Evolutionary conservation across 1,140 invertebrate species (phyloP).

Genomic region (Homarus americanus): DNA sequence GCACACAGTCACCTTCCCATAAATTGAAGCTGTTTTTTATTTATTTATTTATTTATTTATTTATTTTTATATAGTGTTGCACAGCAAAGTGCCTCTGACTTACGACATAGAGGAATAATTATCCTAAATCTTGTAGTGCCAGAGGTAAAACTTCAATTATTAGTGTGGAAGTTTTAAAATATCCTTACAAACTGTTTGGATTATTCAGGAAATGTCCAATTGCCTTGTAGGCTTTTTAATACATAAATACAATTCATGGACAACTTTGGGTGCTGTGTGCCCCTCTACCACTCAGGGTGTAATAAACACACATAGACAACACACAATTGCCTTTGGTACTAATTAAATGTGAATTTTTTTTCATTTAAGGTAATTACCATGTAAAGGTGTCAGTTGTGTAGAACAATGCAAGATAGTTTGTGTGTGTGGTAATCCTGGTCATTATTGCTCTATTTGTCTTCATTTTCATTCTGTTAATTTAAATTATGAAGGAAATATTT

Average conservation of each 20-base stretch:
- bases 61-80: constrained; percentile 3
- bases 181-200: neutral
- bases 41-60: too few relatives aligned
- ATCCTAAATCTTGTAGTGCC: constrained; percentile 7
- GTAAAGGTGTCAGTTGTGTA: constrained; percentile 14
- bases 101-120: neutral
- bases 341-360: constrained; percentile 43
- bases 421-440: neutral
- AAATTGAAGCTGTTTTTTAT: constrained; percentile 8
- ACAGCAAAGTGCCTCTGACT: constrained; percentile 14
- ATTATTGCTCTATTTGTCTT: too few relatives aligned
- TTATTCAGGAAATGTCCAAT: constrained; percentile 11
- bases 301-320: constrained; percentile 65
- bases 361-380: constrained; percentile 7
- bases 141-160: constrained; percentile 2
- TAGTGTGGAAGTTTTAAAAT: too few relatives aligned
- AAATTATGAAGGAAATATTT: neutral
- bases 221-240: constrained; percentile 18
- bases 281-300: constrained; percentile 65
- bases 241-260: neutral
- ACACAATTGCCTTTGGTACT: constrained; percentile 64
- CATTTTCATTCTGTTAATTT: neutral
- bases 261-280: constrained; percentile 50
- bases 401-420: neutral
- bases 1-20: constrained; percentile 41